These are phyloP conservation scores for Acanthochromis polyacanthus DNA, from an alignment of 2,113 vertebrate genomes.

Conservation along the genomic window DNA sequence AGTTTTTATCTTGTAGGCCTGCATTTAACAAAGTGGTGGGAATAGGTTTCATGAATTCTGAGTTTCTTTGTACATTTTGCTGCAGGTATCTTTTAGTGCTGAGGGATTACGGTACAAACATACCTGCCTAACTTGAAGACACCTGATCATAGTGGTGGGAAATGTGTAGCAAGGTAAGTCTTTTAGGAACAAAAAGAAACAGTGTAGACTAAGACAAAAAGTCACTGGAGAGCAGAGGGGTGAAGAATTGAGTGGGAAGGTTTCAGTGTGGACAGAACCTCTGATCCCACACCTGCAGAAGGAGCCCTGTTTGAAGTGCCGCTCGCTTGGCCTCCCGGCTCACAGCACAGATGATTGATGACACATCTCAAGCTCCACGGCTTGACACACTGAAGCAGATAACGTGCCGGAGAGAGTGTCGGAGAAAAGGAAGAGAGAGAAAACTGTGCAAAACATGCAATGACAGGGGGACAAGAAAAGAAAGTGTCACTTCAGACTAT, in stretches of 20 bases:
- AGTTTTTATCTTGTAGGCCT: too few species aligned
- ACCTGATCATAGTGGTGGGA: conserved; percentile 18
- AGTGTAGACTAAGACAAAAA: neutral
- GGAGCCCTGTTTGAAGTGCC: conserved; percentile 62
- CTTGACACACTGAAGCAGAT: conserved; percentile 60
- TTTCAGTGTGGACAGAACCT: conserved; percentile 32
- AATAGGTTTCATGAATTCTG: too few species aligned
- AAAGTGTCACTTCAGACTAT: conserved; percentile 71
- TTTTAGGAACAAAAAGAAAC: conserved; percentile 24
- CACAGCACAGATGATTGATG: conserved; percentile 81
- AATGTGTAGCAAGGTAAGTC: conserved; percentile 19
- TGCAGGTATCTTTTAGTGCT: neutral
- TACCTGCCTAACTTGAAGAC: neutral
- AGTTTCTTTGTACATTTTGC: neutral
- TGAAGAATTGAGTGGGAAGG: conserved; percentile 35
- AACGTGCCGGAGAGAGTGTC: conserved; percentile 60
- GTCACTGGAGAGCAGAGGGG: conserved; percentile 10
- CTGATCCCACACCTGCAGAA: conserved; percentile 73
- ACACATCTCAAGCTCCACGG: conserved; percentile 63
- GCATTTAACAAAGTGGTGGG: too few species aligned
- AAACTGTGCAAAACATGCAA: conserved; percentile 70
- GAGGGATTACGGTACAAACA: neutral
- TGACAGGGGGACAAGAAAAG: conserved; percentile 67
- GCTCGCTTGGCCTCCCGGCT: conserved; percentile 45
- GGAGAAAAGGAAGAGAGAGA: conserved; percentile 27